These are phyloP conservation scores for Sciurus niger DNA, from an alignment of 2,113 vertebrate species.

Conservation along the genomic window DNA sequence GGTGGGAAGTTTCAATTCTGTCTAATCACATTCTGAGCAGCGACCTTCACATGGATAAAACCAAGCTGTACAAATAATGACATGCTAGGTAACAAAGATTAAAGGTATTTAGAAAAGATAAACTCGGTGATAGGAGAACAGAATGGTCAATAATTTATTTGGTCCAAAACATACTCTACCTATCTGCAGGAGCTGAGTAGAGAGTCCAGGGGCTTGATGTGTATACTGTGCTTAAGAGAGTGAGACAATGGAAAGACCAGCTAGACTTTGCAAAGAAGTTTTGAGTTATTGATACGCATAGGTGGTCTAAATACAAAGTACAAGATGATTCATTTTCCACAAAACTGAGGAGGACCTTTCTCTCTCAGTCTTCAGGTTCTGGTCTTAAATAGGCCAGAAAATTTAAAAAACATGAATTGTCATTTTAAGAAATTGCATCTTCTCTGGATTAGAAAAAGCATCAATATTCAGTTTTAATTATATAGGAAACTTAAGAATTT, in stretches of 20 bases:
- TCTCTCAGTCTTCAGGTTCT: background rate
- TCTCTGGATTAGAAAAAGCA: background rate
- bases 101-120: constrained; percentile 85
- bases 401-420: background rate
- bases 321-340: background rate
- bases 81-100: constrained; percentile 85
- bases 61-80: constrained; percentile 82
- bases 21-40: constrained; percentile 27
- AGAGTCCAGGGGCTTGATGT: background rate
- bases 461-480: background rate
- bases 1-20: constrained; percentile 73
- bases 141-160: constrained; percentile 79
- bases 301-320: background rate
- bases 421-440: background rate
- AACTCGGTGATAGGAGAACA: constrained; percentile 74
- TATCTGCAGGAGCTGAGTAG: background rate
- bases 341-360: background rate
- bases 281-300: background rate
- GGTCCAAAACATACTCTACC: constrained; percentile 27
- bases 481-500: background rate
- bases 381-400: background rate
- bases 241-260: background rate
- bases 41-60: constrained; percentile 77
- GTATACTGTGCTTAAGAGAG: constrained; percentile 42
- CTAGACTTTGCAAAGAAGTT: background rate